Base-by-base conservation (phyloP, 2,888 invertebrate species). In the Flexamia atlantica region DNA sequence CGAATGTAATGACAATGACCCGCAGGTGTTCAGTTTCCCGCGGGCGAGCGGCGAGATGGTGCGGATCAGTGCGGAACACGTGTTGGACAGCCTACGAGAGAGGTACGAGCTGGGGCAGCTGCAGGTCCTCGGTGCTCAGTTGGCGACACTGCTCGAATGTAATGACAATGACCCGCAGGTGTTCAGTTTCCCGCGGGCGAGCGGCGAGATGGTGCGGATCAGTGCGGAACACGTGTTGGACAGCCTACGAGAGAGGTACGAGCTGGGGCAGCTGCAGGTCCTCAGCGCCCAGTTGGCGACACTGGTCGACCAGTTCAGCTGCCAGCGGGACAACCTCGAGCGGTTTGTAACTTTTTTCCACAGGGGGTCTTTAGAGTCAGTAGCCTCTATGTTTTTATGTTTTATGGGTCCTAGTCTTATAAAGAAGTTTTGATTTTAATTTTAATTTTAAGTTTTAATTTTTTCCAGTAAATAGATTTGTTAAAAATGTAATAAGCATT, bases 61-160 rank as follows among this genome's bases (percentile, higher is more conserved):
- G 53, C 9, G 17, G 53, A 53, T 53, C 53, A 53, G n/a, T n/a
- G 53, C 10, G 4, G 53, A 53, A 14, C 53, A 53, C n/a, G 53
- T 53, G 53, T 53, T 53, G 53, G 17, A 53, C 53, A 53, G 53
- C 53, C 53, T 53, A 4, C 9, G 53, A 53, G 53, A 53, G n/a
- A 53, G n/a, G 17, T 53, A 53, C n/a, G 53, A 53, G 53, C n/a
- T 53, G 53, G 53, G 4, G n/a, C 53, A 53, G n/a, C 53, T 53
- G 53, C 53, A n/a, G 12, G n/a, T 53, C 12, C 53, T 53, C 4
- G 4, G 4, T 4, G n/a, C 12, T 12, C 53, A 53, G 53, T 14
- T 53, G 53, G 53, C 9, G 17, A 53, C 53, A n/a, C n/a, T 53
- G 4, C 12, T 53, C 17, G 53, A 53, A n/a, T n/a, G n/a, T n/a